Conservation (phyloP, 2,113 vertebrate genomes). For the Conger conger region DNA sequence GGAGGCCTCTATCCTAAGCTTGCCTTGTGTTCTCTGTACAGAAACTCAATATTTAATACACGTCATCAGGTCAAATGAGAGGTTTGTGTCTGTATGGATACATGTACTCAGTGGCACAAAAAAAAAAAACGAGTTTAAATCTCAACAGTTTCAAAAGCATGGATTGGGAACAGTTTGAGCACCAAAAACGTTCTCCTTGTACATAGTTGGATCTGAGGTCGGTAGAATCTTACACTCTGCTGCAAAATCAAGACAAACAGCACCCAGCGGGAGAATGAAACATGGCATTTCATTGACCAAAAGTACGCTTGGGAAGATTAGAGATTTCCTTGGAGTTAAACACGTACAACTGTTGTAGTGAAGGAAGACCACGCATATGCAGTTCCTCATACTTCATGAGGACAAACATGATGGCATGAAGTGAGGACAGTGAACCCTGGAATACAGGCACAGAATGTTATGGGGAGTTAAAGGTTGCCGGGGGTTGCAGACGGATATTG, state of each 20-base stretch:
- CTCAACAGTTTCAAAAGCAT: background rate
- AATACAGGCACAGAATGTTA: background rate
- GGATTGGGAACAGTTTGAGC: background rate
- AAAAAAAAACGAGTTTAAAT: background rate
- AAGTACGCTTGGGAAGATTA: background rate
- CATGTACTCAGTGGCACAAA: background rate
- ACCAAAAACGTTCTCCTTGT: background rate
- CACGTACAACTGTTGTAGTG: background rate
- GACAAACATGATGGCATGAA: background rate
- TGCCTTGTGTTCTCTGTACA: conserved; percentile 16
- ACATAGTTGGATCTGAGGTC: background rate
- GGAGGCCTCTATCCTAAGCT: background rate
- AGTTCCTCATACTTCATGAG: background rate
- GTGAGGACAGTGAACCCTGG: background rate
- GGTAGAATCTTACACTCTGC: background rate
- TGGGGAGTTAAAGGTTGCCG: background rate
- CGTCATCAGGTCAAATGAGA: background rate
- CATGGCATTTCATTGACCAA: background rate
- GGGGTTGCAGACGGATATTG: background rate
- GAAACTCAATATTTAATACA: background rate
- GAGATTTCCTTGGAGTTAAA: background rate
- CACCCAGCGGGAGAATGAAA: background rate
- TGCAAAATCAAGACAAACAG: background rate
- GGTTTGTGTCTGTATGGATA: background rate
- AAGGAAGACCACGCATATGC: background rate